Percentiles rank a stretch among this genome's conserved stretches.
Conservation (phyloP, 1,140 invertebrate species). For the Latrodectus geometricus region DNA sequence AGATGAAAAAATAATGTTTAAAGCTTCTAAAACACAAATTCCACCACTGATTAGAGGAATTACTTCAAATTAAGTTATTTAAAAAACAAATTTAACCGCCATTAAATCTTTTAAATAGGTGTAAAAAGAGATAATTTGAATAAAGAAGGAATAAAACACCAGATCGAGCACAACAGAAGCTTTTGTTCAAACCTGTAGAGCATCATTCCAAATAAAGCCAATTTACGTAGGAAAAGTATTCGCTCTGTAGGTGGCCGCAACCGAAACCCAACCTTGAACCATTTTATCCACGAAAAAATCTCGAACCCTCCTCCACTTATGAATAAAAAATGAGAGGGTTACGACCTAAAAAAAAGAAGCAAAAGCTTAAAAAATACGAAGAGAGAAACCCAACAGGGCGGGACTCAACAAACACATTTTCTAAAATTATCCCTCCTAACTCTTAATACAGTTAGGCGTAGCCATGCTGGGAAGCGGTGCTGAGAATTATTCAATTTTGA, state of each 20-base stretch:
- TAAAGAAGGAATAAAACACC: background rate
- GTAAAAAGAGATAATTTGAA: background rate
- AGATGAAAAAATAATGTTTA: no score
- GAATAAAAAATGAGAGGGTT: conserved; percentile 26
- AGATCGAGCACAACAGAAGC: background rate
- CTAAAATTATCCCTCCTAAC: conserved; percentile 27
- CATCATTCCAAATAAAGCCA: conserved; percentile 19
- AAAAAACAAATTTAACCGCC: no score
- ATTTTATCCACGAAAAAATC: conserved; percentile 30
- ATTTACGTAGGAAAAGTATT: conserved; percentile 28
- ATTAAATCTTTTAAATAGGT: background rate
- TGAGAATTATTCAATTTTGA: background rate
- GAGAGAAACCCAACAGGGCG: conserved; percentile 9
- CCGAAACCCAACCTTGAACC: conserved; percentile 51
- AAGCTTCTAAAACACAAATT: no score
- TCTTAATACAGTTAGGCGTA: conserved; percentile 10
- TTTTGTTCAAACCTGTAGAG: background rate
- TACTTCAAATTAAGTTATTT: no score
- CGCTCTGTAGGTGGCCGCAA: conserved; percentile 41
- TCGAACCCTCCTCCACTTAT: conserved; percentile 19
- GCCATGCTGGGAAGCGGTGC: no score
- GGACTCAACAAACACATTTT: background rate
- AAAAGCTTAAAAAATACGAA: background rate
- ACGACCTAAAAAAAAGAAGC: conserved; percentile 19
- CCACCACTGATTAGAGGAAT: no score